Evolutionary conservation across 2,888 invertebrate genomes (phyloP), one percentile per base, ranked within the genome.

Genomic region (Asteroscopus sphinx): DNA sequence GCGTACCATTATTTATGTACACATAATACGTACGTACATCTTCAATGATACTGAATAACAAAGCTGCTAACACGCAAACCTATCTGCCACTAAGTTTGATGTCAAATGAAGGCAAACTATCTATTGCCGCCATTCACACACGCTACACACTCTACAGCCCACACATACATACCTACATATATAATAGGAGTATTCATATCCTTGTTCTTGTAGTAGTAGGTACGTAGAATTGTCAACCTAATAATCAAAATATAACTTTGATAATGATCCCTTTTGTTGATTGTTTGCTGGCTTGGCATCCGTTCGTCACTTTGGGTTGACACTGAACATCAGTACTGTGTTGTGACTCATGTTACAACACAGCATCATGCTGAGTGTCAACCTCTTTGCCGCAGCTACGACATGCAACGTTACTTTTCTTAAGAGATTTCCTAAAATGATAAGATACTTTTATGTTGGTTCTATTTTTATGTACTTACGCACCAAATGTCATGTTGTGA

Each of bases 81-180:
- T 61, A 61, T 61, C 46, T 62, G 69, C 68, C 69, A 62, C 46
- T 68, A 53, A 64, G 33, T 47, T 62, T 40, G 54, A 40, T 62
- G 61, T 54, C 41, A 62, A 62, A 54, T 48, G 69, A 40, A 68
- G 17, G 46, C 42, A 53, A 47, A 47, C 53, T 68, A 53, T 64
- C 46, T 68, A 53, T 61, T 64, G 45, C 52, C 52, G 15, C 68
- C 53, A 64, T 35, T 61, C 53, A 15, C 47, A 48, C 46, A 47
- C 52, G 33, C 28, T 46, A 30, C 28, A 37, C 15, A 28, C 16
- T 21, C 21, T 21, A 21, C 21, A 6, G 21, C 28, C 28, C 37
- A 39, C 21, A 68, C 13, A 42, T 28, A 21, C 9, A 9, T 12
- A 44, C 13, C 25, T 16, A 37, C 17, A 8, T 12, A 16, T 37